A percentile compares a stretch with the other conserved stretches of the same genome.
Evolutionary conservation across 2,797 vertebrate species (phyloP).

Genomic region (Pagetopsis macropterus): DNA sequence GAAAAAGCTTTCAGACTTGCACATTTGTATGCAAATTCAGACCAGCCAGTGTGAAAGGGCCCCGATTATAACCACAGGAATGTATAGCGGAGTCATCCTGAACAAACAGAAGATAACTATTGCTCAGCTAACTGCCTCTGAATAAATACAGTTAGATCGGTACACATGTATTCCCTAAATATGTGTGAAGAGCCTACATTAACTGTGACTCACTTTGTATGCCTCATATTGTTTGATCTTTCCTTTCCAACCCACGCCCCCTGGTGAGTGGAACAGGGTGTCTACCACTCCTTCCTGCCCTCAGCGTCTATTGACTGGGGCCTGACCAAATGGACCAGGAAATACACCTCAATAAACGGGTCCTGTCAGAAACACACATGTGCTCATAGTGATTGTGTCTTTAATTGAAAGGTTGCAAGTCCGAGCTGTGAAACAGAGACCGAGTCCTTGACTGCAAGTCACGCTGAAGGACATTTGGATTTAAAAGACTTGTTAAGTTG

Average conservation of each 20-base stretch:
- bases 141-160: not conserved
- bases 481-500: not conserved
- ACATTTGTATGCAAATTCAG: not conserved
- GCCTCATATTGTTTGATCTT: not conserved
- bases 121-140: constrained; percentile 1
- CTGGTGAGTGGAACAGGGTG: not conserved
- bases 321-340: constrained; percentile 29
- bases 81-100: not conserved
- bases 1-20: not conserved
- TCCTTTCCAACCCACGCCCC: not conserved
- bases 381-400: not conserved
- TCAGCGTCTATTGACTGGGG: constrained; percentile 19
- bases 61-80: constrained; percentile 14
- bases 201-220: constrained; percentile 3
- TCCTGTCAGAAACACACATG: constrained; percentile 4
- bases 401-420: constrained; percentile 32
- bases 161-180: not conserved
- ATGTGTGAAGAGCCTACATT: not conserved
- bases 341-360: constrained; percentile 31
- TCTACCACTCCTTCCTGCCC: constrained; percentile 24
- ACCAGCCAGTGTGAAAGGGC: not conserved
- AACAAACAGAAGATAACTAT: not conserved
- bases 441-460: not conserved
- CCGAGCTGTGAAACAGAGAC: not conserved
- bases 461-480: not conserved